A percentile compares a stretch with the other conserved stretches of the same genome.
phyloP scores from a whole-genome alignment of 1,140 invertebrate species.

The Drosophila prosaltans region DNA sequence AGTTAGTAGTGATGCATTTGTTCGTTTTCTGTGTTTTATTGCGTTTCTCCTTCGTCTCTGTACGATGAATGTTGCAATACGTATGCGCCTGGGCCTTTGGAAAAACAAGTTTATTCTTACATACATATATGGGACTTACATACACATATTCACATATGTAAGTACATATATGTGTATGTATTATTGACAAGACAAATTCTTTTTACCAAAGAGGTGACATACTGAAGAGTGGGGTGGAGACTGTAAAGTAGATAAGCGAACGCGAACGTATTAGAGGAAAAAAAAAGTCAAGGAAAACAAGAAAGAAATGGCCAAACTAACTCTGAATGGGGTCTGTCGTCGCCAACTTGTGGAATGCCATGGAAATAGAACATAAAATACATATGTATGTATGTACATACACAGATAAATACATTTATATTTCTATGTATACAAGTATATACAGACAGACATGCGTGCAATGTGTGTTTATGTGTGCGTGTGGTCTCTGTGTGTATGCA shows the following conservation, averaged over 20 bases:
- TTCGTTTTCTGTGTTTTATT: background rate
- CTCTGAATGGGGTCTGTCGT: conserved; percentile 12
- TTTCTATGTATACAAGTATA: background rate
- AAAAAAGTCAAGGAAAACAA: conserved; percentile 30
- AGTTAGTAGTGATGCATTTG: conserved; percentile 3
- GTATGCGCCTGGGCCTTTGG: background rate
- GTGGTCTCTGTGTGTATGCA: conserved; percentile 31
- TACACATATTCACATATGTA: too few relatives aligned
- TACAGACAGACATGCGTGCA: conserved; percentile 17
- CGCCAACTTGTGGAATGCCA: conserved; percentile 74
- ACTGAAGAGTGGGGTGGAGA: background rate
- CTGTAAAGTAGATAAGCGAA: conserved; percentile 39
- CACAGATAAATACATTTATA: background rate
- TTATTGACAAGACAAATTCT: conserved; percentile 46
- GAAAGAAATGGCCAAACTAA: conserved; percentile 21
- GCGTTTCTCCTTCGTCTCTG: background rate
- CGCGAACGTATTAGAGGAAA: conserved; percentile 3
- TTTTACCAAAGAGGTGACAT: conserved; percentile 11
- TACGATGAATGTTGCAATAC: background rate
- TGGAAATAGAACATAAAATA: conserved; percentile 54
- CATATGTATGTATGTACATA: conserved; percentile 6
- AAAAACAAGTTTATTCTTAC: conserved; percentile 39
- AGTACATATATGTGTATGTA: background rate
- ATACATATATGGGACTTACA: background rate
- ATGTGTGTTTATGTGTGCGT: conserved; percentile 18